Conservation (phyloP, 2,888 invertebrate genomes). For the Hymenopus coronatus region DNA sequence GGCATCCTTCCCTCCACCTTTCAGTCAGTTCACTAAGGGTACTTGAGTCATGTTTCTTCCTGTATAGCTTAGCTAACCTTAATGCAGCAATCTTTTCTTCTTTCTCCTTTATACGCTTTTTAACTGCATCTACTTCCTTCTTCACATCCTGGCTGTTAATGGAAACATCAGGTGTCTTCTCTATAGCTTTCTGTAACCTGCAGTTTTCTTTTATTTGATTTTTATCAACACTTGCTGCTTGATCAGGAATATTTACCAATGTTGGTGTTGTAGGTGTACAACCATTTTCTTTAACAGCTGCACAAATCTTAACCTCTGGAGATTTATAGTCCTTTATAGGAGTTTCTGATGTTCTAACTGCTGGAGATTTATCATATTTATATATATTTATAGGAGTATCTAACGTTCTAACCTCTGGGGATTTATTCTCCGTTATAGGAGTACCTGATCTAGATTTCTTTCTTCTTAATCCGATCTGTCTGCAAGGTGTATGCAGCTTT, state of each 20-base stretch:
- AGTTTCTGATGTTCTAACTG: neutral
- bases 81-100: neutral
- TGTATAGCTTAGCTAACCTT: neutral
- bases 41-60: neutral
- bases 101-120: neutral
- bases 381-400: neutral
- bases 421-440: neutral
- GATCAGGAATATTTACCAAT: neutral
- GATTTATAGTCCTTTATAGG: neutral
- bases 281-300: too few relatives aligned
- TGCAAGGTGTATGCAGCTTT: neutral
- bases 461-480: neutral
- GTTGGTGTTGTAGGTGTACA: too few relatives aligned
- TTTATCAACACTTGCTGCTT: neutral
- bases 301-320: neutral
- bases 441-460: neutral
- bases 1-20: neutral
- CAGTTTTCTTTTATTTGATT: neutral
- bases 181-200: neutral
- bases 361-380: neutral
- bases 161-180: neutral
- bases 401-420: neutral
- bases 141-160: neutral
- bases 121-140: neutral
- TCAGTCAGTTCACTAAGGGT: neutral